phyloP scores from a whole-genome alignment of 2,888 invertebrate species.

The Ectobius pallidus region DNA sequence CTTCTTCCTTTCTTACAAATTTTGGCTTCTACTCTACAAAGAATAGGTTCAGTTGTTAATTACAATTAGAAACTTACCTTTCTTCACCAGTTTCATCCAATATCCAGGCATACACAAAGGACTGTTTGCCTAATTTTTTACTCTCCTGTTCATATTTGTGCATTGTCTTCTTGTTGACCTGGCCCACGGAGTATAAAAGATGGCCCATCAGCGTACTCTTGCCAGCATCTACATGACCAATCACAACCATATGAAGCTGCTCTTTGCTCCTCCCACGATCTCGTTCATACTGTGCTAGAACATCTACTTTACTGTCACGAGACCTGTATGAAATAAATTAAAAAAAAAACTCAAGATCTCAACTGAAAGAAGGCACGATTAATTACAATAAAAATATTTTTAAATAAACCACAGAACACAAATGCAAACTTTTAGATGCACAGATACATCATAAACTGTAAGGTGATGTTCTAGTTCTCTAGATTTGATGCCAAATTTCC shows the following conservation, averaged over 20 bases:
- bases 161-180: constrained; percentile 85
- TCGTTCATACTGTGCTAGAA: constrained; percentile 67
- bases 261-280: constrained; percentile 83
- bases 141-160: constrained; percentile 98
- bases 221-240: constrained; percentile 97
- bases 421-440: too few species aligned
- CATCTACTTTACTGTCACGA: constrained; percentile 54
- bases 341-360: neutral
- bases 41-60: too few species aligned
- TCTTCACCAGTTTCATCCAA: constrained; percentile 99
- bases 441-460: too few species aligned
- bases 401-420: too few species aligned
- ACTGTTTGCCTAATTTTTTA: constrained; percentile 95
- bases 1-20: too few species aligned
- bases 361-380: too few species aligned
- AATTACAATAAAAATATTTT: too few species aligned
- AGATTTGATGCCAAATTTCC: too few species aligned
- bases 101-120: constrained; percentile 99
- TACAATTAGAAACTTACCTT: constrained; percentile 57
- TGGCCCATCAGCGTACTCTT: constrained; percentile 98
- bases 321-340: constrained; percentile 32
- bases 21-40: too few species aligned
- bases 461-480: too few species aligned
- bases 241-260: constrained; percentile 88
- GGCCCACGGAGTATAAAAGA: constrained; percentile 83